Percentiles rank a stretch among this genome's conserved stretches.
These are phyloP conservation scores for Calcarius lapponicus DNA, from an alignment of 2,797 vertebrate species.

Conservation along the genomic window DNA sequence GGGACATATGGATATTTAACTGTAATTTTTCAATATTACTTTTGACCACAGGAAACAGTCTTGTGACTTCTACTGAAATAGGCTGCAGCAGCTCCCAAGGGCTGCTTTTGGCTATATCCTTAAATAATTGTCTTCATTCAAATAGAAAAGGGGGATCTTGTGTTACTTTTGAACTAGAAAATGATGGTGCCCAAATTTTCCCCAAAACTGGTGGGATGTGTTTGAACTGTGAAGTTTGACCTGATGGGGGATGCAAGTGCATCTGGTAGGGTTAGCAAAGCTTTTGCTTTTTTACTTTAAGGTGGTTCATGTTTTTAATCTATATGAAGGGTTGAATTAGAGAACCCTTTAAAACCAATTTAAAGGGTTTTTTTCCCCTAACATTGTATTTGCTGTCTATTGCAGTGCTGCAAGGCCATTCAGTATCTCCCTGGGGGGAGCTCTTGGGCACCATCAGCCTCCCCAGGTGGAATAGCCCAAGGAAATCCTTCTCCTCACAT, in stretches of 20 bases:
- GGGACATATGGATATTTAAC: background rate
- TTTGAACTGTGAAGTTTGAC: background rate
- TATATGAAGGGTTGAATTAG: background rate
- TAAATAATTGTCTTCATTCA: background rate
- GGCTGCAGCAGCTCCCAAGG: background rate
- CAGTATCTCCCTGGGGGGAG: background rate
- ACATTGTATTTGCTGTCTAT: background rate
- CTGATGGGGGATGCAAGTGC: background rate
- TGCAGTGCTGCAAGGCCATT: background rate
- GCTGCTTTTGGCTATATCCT: background rate
- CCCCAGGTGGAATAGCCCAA: background rate
- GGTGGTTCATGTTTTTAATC: background rate
- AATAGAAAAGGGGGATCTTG: background rate
- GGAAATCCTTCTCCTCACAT: background rate
- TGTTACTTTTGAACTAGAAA: background rate
- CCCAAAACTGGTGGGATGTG: background rate
- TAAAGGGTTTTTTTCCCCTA: background rate
- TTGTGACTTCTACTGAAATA: background rate
- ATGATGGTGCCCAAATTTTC: background rate
- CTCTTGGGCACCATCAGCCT: background rate
- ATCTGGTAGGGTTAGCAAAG: background rate
- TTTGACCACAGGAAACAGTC: background rate
- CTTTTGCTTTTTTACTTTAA: background rate
- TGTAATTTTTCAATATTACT: background rate
- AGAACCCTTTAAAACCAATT: background rate